Evolutionary conservation across 2,113 vertebrate species (phyloP).

Genomic region (Sceloporus undulatus): DNA sequence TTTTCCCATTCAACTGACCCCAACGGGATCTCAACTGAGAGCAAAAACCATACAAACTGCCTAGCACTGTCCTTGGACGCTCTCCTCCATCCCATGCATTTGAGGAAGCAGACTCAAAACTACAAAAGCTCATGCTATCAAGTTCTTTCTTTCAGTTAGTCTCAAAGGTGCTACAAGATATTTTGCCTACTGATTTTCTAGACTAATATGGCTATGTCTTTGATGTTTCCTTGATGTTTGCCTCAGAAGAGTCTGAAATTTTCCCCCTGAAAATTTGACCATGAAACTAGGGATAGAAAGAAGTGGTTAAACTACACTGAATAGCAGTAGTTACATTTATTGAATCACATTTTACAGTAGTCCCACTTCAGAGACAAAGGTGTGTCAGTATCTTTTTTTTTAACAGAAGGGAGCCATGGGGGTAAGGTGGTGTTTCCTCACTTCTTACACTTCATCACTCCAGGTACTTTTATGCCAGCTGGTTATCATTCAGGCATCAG

Average conservation of each 20-base stretch:
- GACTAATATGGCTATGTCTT: too few relatives aligned
- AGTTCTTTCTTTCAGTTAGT: too few relatives aligned
- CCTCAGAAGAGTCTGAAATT: neutral
- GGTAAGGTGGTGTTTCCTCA: neutral
- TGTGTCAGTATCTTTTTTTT: neutral
- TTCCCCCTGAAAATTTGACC: neutral
- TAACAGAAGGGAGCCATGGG: neutral
- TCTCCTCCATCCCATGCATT: too few relatives aligned
- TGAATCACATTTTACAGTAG: neutral
- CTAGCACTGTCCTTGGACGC: too few relatives aligned
- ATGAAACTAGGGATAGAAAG: neutral
- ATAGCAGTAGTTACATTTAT: neutral
- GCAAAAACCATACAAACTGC: too few relatives aligned
- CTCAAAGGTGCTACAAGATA: too few relatives aligned
- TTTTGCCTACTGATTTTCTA: too few relatives aligned
- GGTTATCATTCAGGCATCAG: neutral
- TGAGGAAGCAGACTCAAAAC: too few relatives aligned
- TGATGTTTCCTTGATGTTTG: neutral
- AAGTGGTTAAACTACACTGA: neutral
- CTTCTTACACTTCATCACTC: constrained; percentile 10
- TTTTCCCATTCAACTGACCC: neutral
- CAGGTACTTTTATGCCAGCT: constrained; percentile 9
- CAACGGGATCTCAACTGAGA: neutral
- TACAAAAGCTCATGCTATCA: too few relatives aligned
- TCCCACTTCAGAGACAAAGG: neutral